Conservation (phyloP, 1,140 invertebrate species). For the Macrocentrus cingulum region DNA sequence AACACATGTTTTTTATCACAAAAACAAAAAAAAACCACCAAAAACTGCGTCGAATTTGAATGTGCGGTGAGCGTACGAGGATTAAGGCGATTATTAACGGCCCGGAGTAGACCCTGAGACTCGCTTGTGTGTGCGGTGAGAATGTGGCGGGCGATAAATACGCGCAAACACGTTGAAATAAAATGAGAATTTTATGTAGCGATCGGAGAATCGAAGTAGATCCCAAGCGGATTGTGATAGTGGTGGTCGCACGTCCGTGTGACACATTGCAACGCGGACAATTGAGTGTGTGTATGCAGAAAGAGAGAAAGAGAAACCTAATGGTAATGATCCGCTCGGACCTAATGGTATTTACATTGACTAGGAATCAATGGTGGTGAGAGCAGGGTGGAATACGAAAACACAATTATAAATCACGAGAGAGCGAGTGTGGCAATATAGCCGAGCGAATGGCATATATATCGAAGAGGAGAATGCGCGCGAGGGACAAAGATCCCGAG, state of each 20-base stretch:
- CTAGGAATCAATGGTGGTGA: constrained; percentile 37
- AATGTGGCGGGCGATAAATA: constrained; percentile 50
- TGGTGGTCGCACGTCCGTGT: not conserved
- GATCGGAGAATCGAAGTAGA: constrained; percentile 39
- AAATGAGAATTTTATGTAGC: constrained; percentile 51
- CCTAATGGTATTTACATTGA: constrained; percentile 40
- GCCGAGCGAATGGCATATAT: too few species aligned
- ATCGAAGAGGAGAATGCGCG: not conserved
- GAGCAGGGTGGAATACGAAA: constrained; percentile 29
- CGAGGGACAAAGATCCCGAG: constrained; percentile 12
- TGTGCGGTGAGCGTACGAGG: too few species aligned
- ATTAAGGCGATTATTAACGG: constrained; percentile 54
- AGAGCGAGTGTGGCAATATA: constrained; percentile 3
- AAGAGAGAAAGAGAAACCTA: constrained; percentile 26
- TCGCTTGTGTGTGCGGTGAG: constrained; percentile 46
- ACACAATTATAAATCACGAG: constrained; percentile 37
- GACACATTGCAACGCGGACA: not conserved
- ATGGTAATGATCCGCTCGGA: constrained; percentile 35
- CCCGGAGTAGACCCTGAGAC: constrained; percentile 40
- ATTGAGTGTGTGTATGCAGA: not conserved
- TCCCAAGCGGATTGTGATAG: constrained; percentile 22
- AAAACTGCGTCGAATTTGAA: too few species aligned
- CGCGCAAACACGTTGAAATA: constrained; percentile 41
- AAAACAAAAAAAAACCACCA: too few species aligned
- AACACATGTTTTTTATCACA: too few species aligned